Evolutionary conservation across 2,888 invertebrate genomes (phyloP).

Genomic region (Chironomus riparius): DNA sequence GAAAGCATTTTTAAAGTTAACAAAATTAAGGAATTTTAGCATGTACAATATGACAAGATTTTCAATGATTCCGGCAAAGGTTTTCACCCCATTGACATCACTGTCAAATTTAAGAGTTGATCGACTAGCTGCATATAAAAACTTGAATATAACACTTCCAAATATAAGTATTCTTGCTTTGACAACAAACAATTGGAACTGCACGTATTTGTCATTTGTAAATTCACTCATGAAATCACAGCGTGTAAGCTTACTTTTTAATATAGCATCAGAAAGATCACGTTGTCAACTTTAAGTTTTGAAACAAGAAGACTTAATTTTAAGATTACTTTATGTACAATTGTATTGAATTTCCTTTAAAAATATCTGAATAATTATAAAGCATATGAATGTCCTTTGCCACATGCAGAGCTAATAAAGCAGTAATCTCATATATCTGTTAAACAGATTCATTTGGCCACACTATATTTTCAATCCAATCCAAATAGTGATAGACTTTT

Average conservation of each 20-base stretch:
- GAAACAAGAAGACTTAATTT: no score
- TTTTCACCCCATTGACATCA: neutral
- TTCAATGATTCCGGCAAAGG: neutral
- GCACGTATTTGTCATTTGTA: neutral
- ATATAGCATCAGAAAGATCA: neutral
- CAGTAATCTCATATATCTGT: no score
- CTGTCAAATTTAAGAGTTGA: neutral
- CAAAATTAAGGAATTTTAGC: neutral
- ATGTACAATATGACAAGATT: neutral
- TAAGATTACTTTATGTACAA: no score
- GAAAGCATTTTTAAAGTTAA: neutral
- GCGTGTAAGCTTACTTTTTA: neutral
- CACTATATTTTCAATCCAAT: constrained; percentile 15
- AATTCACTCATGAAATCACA: neutral
- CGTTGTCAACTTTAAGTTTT: neutral
- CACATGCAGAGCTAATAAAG: no score
- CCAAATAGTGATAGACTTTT: constrained; percentile 4
- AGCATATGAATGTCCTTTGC: no score
- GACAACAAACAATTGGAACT: neutral
- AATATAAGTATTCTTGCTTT: neutral
- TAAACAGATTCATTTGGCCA: neutral
- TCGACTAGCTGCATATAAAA: neutral
- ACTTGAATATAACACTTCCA: neutral
- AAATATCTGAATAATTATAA: no score
- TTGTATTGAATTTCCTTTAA: no score